Conservation (phyloP, 2,888 invertebrate species). For the Argyra leucocephala region DNA sequence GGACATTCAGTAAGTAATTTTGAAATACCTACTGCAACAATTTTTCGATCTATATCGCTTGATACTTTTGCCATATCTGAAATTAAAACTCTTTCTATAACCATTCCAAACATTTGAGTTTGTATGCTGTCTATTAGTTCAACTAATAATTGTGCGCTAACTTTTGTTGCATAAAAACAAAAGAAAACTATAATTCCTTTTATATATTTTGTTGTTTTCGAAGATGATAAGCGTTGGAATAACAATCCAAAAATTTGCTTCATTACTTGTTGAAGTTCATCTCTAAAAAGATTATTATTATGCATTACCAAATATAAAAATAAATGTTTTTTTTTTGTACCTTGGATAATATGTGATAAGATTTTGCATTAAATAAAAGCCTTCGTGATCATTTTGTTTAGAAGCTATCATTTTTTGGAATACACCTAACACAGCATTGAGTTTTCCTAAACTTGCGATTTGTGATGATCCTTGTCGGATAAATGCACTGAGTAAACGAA, state of each 20-base stretch:
- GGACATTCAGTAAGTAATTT: conserved; percentile 73
- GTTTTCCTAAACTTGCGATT: conserved; percentile 58
- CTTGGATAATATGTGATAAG: conserved; percentile 73
- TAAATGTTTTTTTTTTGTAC: conserved; percentile 48
- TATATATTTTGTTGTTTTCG: conserved; percentile 92
- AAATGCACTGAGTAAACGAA: conserved; percentile 82
- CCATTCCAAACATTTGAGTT: conserved; percentile 89
- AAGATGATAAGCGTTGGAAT: conserved; percentile 85
- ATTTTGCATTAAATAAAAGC: conserved; percentile 80
- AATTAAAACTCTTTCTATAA: conserved; percentile 78
- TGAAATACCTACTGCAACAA: conserved; percentile 82
- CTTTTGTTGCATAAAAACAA: conserved; percentile 72
- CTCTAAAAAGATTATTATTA: conserved; percentile 45
- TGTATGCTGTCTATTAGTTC: conserved; percentile 79
- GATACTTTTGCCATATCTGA: conserved; percentile 79
- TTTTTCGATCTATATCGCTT: conserved; percentile 74
- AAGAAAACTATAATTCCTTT: conserved; percentile 86
- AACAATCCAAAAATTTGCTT: conserved; percentile 83
- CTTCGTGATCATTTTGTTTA: conserved; percentile 91
- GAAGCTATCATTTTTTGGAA: conserved; percentile 95
- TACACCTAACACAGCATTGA: conserved; percentile 78
- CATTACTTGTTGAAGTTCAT: conserved; percentile 62
- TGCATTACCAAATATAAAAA: neutral
- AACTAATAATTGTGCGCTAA: conserved; percentile 65
- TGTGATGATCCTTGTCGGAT: conserved; percentile 61